Evolutionary conservation across 2,797 vertebrate species (phyloP).

Genomic region (Tokudaia muenninki): DNA sequence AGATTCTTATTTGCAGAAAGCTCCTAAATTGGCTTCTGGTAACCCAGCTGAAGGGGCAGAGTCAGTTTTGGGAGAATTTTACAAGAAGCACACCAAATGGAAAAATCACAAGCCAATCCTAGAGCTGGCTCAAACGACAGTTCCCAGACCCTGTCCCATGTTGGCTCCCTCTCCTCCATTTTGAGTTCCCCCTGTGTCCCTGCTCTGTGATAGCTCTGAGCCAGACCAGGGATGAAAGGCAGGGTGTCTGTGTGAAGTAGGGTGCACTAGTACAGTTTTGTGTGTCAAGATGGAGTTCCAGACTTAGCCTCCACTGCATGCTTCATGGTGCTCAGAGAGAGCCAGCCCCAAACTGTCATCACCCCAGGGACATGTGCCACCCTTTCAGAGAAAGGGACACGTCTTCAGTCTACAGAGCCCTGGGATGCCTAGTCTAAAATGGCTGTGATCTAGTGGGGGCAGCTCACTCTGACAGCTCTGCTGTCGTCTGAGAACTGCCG

Average conservation of each 20-base stretch:
- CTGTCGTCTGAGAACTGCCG: background rate
- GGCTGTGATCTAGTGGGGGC: background rate
- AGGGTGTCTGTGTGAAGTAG: background rate
- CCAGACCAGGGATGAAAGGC: background rate
- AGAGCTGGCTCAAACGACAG: background rate
- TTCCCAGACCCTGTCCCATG: background rate
- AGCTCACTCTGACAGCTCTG: background rate
- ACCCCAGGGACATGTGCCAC: background rate
- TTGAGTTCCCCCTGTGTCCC: background rate
- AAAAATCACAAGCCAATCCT: background rate
- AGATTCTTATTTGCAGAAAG: background rate
- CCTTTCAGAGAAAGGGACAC: background rate
- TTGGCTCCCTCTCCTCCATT: background rate
- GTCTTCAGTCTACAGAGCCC: too few relatives aligned
- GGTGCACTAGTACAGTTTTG: background rate
- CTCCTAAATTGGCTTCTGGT: background rate
- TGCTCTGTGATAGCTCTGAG: background rate
- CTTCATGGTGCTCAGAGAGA: background rate
- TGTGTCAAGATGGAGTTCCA: background rate
- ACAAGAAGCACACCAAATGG: background rate
- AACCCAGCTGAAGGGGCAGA: background rate
- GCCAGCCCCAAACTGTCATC: background rate
- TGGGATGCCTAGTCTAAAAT: background rate
- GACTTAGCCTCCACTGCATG: background rate
- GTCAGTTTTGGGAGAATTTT: constrained; percentile 23